Conservation (phyloP, 2,797 vertebrate species). For the Pachyuromys duprasi region DNA sequence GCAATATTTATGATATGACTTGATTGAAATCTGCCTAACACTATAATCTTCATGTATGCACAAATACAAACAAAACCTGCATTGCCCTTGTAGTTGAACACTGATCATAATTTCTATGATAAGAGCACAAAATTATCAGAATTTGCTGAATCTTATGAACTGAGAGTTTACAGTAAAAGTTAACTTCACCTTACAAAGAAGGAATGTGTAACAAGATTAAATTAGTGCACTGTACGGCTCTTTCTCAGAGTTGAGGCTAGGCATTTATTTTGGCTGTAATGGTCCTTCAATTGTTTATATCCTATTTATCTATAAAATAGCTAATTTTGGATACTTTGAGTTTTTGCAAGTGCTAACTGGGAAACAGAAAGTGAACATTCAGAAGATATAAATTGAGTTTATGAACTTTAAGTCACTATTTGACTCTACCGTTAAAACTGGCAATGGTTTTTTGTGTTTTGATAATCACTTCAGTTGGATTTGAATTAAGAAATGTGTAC, state of each 20-base stretch:
- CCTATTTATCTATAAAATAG: not conserved
- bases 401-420: not conserved
- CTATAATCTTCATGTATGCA: not conserved
- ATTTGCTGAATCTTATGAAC: not conserved
- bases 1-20: not conserved
- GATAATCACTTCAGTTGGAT: slow-evolving; percentile 61
- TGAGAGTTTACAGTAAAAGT: not conserved
- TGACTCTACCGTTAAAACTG: slow-evolving; percentile 22
- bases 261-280: not conserved
- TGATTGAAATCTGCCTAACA: not conserved
- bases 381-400: not conserved
- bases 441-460: slow-evolving; percentile 44
- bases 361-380: not conserved
- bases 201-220: not conserved
- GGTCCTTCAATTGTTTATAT: not conserved
- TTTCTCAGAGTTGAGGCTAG: not conserved
- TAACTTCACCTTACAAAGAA: not conserved
- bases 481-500: slow-evolving; percentile 45
- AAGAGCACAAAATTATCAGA: not conserved
- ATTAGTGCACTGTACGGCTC: not conserved
- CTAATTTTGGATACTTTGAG: not conserved
- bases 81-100: not conserved
- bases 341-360: not conserved
- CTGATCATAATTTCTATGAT: not conserved
- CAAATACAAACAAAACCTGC: not conserved